Evolutionary conservation across 2,797 vertebrate species (phyloP), one percentile per base, ranked within the genome.

Genomic region (Pipistrellus pipistrellus): DNA sequence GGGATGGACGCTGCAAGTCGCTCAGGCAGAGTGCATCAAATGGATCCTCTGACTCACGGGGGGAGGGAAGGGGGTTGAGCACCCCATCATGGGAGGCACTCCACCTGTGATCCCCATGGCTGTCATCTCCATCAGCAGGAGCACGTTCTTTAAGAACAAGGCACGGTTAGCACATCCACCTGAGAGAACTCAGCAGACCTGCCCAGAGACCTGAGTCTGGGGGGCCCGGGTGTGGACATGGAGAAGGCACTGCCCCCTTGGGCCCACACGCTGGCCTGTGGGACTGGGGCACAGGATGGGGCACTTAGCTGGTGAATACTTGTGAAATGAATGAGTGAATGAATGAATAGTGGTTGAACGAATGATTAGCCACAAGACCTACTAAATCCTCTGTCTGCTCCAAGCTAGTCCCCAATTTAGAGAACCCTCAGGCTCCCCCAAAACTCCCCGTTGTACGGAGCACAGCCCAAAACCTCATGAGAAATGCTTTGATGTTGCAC

Each of bases 371-470:
- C 17, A 10, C n/a, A 78, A 78, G 44, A 30, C 76, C 32, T 76
- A 14, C 20, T 25, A 55, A 77, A 25, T 8, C n/a, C 8, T 41
- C 32, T 84, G 68, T 38, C 78, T 32, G 11, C n/a, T 30, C 41
- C 20, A 35, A 21, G 8, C 35, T 57, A 35, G 11, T 3, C 25
- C 59, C 30, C 2, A 18, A 14, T 7, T 71, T n/a, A 25, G 20
- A 76, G 75, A 35, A 69, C 8, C 11, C 20, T 0, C 10, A 48
- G 53, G 21, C 17, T 86, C 23, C 55, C 20, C 21, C 38, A 46
- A 18, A 21, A 51, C 18, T 20, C 38, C 25, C 23, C 17, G 57
- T 7, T 0, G 21, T 4, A 2, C 0, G 1, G 23, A 7, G 57
- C 75, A 9, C 44, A 76, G 35, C 69, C 69, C 25, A 55, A 41